Conservation (phyloP, 2,113 vertebrate genomes). For the Onychostoma macrolepis region DNA sequence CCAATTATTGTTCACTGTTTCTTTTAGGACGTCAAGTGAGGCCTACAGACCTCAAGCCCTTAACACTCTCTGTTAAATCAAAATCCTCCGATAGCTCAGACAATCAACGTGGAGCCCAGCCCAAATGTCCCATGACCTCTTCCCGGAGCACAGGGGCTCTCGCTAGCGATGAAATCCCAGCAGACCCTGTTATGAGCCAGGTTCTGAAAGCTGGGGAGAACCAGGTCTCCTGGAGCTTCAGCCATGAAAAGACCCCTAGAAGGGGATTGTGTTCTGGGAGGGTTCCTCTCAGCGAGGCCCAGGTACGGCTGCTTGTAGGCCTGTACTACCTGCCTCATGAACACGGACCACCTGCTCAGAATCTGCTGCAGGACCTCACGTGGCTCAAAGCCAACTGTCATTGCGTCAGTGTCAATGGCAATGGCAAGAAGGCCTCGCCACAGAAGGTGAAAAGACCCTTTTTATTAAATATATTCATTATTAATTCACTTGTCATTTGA, state of each 20-base stretch:
- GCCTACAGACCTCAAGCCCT: constrained; percentile 66
- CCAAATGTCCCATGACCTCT: constrained; percentile 61
- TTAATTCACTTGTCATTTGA: neutral
- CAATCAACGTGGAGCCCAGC: constrained; percentile 59
- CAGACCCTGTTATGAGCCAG: constrained; percentile 42
- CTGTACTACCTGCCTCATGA: constrained; percentile 86
- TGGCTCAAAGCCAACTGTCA: constrained; percentile 82
- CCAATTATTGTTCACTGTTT: neutral
- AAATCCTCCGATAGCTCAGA: constrained; percentile 67
- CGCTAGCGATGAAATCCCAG: constrained; percentile 37
- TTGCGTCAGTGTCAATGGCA: constrained; percentile 70
- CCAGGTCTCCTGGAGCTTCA: constrained; percentile 42
- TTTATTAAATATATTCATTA: neutral
- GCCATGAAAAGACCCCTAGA: constrained; percentile 64
- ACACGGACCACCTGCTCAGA: constrained; percentile 74
- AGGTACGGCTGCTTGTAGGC: constrained; percentile 82
- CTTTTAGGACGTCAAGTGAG: constrained; percentile 70
- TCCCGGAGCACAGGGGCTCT: constrained; percentile 50
- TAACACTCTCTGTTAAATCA: constrained; percentile 54
- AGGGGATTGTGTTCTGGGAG: constrained; percentile 65
- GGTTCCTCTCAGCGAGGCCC: constrained; percentile 72
- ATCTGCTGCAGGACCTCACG: constrained; percentile 79
- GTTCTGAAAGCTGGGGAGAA: constrained; percentile 49
- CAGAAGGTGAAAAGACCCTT: constrained; percentile 68
- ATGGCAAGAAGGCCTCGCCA: constrained; percentile 71